Evolutionary conservation across 2,888 invertebrate genomes (phyloP).

Genomic region (Melikaiella ostensackeni): DNA sequence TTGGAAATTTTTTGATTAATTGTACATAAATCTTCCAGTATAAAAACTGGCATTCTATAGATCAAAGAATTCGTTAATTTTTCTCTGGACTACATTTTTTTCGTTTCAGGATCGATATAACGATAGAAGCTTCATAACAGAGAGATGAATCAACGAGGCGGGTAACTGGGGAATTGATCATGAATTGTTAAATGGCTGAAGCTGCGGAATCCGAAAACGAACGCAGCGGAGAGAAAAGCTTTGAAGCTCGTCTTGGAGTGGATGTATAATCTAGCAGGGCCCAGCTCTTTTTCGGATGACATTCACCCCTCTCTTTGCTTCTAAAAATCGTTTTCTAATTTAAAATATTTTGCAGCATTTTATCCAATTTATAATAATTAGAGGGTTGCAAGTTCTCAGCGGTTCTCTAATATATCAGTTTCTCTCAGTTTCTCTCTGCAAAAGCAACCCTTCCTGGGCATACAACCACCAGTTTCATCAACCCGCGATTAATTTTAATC

Average conservation of each 20-base stretch:
- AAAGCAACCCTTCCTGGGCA: slow-evolving; percentile 32
- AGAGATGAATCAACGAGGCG: slow-evolving; percentile 49
- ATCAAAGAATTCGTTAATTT: not conserved
- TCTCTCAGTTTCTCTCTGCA: slow-evolving; percentile 9
- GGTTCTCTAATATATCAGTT: no score
- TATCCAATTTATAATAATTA: not conserved
- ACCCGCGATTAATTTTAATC: slow-evolving; percentile 72
- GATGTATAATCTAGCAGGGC: not conserved
- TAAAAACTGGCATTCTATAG: no score
- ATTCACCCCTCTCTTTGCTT: not conserved
- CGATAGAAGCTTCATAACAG: not conserved
- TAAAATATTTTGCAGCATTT: not conserved
- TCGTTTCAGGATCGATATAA: not conserved
- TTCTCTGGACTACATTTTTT: not conserved
- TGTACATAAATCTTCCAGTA: no score
- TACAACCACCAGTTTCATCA: slow-evolving; percentile 63
- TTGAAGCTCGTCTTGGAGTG: slow-evolving; percentile 3
- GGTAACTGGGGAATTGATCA: slow-evolving; percentile 60
- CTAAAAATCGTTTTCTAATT: not conserved
- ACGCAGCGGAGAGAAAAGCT: slow-evolving; percentile 26
- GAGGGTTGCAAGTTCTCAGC: not conserved
- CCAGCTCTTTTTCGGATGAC: not conserved
- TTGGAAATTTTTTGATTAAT: no score
- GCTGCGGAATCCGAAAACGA: slow-evolving; percentile 61
- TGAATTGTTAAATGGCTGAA: slow-evolving; percentile 61